Evolutionary conservation across 2,797 vertebrate genomes (phyloP).

Genomic region (Monodelphis domestica): DNA sequence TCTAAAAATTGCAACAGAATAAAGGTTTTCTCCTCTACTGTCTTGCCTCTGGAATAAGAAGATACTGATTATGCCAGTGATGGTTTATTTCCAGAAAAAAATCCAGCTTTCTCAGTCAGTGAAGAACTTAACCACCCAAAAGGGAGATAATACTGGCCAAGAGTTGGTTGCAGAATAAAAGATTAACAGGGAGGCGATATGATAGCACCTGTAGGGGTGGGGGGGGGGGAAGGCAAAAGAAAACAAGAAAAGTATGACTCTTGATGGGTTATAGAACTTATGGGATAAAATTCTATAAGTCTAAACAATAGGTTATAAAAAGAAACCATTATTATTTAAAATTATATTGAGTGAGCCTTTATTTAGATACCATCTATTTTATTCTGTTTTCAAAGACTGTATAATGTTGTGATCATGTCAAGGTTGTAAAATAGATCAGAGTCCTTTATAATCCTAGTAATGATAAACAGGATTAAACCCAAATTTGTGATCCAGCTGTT

Average conservation of each 20-base stretch:
- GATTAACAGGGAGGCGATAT: neutral
- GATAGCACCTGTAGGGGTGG: neutral
- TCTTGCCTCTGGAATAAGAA: slow-evolving; percentile 24
- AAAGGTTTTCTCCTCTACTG: neutral
- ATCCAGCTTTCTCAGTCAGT: neutral
- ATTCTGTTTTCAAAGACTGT: neutral
- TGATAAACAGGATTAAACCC: slow-evolving; percentile 11
- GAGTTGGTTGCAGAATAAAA: slow-evolving; percentile 9
- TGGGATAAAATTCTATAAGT: slow-evolving; percentile 27
- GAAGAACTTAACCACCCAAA: neutral
- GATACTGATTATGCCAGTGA: neutral
- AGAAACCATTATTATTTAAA: neutral
- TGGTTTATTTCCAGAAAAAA: slow-evolving; percentile 22
- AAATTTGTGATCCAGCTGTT: neutral
- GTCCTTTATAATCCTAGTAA: neutral
- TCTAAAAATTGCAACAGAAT: neutral
- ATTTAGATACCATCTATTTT: neutral
- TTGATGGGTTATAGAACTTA: neutral
- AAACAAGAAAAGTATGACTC: neutral
- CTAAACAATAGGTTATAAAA: slow-evolving; percentile 10
- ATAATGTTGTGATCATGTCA: slow-evolving; percentile 14
- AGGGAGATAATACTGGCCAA: neutral
- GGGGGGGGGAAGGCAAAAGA: slow-evolving; percentile 1
- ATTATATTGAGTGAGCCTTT: slow-evolving; percentile 16
- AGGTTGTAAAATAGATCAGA: slow-evolving; percentile 30